These are phyloP conservation scores for Charanyca ferruginea DNA, from an alignment of 2,888 invertebrate species.

Conservation along the genomic window DNA sequence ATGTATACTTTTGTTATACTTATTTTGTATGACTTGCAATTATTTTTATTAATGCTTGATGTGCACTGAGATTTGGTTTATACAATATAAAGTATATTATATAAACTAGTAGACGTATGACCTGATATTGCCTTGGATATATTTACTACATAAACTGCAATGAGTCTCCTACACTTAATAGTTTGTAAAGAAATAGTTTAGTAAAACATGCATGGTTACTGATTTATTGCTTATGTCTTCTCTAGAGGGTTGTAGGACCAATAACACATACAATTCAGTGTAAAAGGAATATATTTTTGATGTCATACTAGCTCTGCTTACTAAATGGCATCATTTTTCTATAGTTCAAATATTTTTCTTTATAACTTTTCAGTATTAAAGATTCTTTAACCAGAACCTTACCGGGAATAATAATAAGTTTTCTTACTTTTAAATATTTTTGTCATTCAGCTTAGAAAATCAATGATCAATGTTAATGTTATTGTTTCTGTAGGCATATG, in stretches of 20 bases:
- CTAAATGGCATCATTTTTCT: too few species aligned
- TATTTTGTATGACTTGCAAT: slow-evolving; percentile 31
- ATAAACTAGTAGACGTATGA: slow-evolving; percentile 33
- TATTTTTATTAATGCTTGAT: slow-evolving; percentile 48
- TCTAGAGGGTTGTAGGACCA: neutral
- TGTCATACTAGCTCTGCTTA: too few species aligned
- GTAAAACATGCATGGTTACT: slow-evolving; percentile 4
- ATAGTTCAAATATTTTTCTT: too few species aligned
- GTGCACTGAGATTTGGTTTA: slow-evolving; percentile 55
- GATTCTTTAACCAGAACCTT: too few species aligned
- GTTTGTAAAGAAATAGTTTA: slow-evolving; percentile 42
- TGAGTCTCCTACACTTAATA: slow-evolving; percentile 48
- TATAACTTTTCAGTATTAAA: too few species aligned
- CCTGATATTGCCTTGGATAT: slow-evolving; percentile 56
- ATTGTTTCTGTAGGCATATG: too few species aligned
- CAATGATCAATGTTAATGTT: too few species aligned
- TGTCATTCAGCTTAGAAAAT: too few species aligned
- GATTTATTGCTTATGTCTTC: neutral
- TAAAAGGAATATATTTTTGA: too few species aligned
- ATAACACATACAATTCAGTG: too few species aligned
- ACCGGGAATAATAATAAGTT: too few species aligned
- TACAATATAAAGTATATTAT: slow-evolving; percentile 61
- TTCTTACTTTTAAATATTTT: too few species aligned
- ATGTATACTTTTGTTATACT: slow-evolving; percentile 42
- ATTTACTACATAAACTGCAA: slow-evolving; percentile 43